Base-by-base conservation (phyloP, 2,888 invertebrate species). In the Terebella lapidaria region DNA sequence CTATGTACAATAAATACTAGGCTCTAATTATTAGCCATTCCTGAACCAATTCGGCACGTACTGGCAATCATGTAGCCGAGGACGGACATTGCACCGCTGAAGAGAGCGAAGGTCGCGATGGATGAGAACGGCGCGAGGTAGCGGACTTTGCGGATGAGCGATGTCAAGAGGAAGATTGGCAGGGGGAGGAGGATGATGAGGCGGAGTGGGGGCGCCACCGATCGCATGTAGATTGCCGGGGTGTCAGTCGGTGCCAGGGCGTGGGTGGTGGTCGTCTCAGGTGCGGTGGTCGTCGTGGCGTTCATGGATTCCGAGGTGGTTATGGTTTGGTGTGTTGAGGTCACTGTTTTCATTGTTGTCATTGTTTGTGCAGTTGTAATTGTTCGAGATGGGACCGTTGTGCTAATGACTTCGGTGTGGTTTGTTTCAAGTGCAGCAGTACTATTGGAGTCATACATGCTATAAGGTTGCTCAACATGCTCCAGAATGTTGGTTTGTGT, bases 51-150 rank as follows among this genome's bases (percentile, higher is more conserved):
- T n/a, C n/a, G 10, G 5, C 20, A 70, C 73, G 70, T 67, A 77
- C 77, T 71, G 55, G 62, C 30, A 24, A 71, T 46, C 3, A 78
- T 60, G 56, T 67, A 74, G 3, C 60, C 58, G 25, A 75, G 58
- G 1, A 77, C 71, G 20, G 73, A 67, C 3, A 72, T 57, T 62
- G 72, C 74, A 27, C 78, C 78, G 30, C 71, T 54, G 20, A 73
- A 64, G 46, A 78, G 74, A 54, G 74, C 71, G 0, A 72, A 20
- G 59, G 77, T 72, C 2, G 78, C 78, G 1, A 73, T 52, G 2
- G 72, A 64, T 60, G 77, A 77, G 58, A 78, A 69, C n/a, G 67
- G 64, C 15, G 74, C 74, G 27, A 78, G 62, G 20, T 71, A 67
- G 3, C 78, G 69, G 1, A 78, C 67, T 54, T 67, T 70, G 27